A percentile compares a stretch with the other conserved stretches of the same genome.
Evolutionary conservation across 2,888 invertebrate species (phyloP).

Genomic region (Psylliodes chrysocephalus): DNA sequence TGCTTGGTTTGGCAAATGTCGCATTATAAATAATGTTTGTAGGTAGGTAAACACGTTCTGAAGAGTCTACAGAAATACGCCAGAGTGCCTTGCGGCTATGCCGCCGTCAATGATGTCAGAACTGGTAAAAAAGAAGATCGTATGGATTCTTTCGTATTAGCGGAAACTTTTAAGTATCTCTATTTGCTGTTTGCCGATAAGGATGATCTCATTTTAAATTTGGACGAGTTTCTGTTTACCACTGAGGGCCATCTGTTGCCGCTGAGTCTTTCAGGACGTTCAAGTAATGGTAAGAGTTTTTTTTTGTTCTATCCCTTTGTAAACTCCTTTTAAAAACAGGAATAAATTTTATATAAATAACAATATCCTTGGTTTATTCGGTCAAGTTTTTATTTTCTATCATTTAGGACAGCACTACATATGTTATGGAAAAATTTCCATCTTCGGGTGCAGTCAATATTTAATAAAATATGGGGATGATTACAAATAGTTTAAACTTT

Average conservation of each 20-base stretch:
- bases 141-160: constrained; percentile 98
- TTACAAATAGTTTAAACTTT: too few relatives aligned
- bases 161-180: constrained; percentile 98
- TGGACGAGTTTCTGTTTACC: constrained; percentile 89
- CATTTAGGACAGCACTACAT: too few relatives aligned
- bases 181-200: constrained; percentile 93
- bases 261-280: constrained; percentile 77
- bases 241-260: constrained; percentile 97
- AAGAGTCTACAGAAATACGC: constrained; percentile 90
- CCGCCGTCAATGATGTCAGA: constrained; percentile 72
- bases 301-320: background rate
- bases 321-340: too few relatives aligned
- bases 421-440: too few relatives aligned
- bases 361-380: too few relatives aligned
- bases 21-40: too few relatives aligned
- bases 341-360: too few relatives aligned
- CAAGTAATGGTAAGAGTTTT: constrained; percentile 49
- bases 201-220: constrained; percentile 81
- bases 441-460: too few relatives aligned
- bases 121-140: constrained; percentile 90
- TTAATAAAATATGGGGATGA: too few relatives aligned
- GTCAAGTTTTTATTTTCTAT: too few relatives aligned
- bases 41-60: constrained; percentile 87
- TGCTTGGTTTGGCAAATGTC: too few relatives aligned
- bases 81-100: constrained; percentile 95